Conservation (phyloP, 2,797 vertebrate species). For the Halcyon badia region DNA sequence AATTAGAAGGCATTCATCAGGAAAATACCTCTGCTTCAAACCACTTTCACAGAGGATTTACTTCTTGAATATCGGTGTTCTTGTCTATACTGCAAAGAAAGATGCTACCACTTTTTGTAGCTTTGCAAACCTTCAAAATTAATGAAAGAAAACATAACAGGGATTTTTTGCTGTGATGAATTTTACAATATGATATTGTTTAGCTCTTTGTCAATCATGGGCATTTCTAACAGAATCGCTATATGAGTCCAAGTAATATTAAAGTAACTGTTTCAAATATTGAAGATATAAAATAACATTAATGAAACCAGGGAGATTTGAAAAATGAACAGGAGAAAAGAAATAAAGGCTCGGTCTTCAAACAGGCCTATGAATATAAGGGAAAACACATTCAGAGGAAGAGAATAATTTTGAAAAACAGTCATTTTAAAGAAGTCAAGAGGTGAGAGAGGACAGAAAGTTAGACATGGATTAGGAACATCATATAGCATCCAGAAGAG, state of each 20-base stretch:
- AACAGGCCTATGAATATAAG: background rate
- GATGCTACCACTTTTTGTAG: background rate
- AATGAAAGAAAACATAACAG: background rate
- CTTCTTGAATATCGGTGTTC: conserved; percentile 2
- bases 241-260: background rate
- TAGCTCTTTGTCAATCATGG: background rate
- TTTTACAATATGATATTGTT: background rate
- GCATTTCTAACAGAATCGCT: background rate
- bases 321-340: background rate
- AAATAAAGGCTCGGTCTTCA: background rate
- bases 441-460: background rate
- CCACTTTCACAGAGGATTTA: conserved; percentile 36
- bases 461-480: background rate
- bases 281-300: background rate
- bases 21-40: conserved; percentile 39
- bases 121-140: background rate
- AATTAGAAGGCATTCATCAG: conserved; percentile 11
- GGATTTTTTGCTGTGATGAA: background rate
- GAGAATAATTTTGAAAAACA: background rate
- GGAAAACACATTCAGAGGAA: background rate
- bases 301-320: background rate
- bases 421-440: background rate
- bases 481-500: background rate
- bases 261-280: background rate
- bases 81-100: conserved; percentile 2